Base-by-base conservation (phyloP, 2,113 vertebrate species). In the Eurystomus gularis region DNA sequence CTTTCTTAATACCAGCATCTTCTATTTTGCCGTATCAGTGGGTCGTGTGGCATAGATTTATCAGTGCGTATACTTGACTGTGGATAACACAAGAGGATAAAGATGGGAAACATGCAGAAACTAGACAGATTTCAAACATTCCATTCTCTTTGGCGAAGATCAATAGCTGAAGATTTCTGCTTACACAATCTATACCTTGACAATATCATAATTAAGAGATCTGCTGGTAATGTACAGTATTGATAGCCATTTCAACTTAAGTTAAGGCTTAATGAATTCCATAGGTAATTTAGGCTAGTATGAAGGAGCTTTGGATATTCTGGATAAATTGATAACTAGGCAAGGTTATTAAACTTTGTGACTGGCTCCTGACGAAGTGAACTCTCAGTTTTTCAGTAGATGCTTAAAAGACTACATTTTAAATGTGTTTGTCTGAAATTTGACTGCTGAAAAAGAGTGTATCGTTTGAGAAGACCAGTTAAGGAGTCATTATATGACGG, bases 291-390 rank as follows among this genome's bases (percentile, higher is more conserved):
- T n/a, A 57, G 82, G 57, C 14, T 77, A 21, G 9, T 55, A 15
- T n/a, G 60, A 86, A 84, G 51, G 58, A 62, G 19, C 62, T 91
- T 46, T 25, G 37, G 60, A 7, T 87, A 68, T 69, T 88, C 35
- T 65, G 58, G 60, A 42, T 61, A 54, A 87, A 83, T 37, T 37
- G 31, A 17, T 81, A 76, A 31, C 75, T 68, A 68, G 69, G 39
- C 23, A 49, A 35, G 84, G 12, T 93, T 70, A 64, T 94, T 93
- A 89, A 81, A 96, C 92, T 96, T 89, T 18, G 29, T 5, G 11
- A 77, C 31, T 62, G 44, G 28, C 57, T 86, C 4, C 6, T 18
- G 25, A 40, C 37, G 28, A 71, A 78, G n/a, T 31, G 39, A 57
- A 35, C n/a, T 70, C 44, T 48, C 13, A 21, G 19, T 42, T 75